Evolutionary conservation across 2,113 vertebrate species (phyloP).

Genomic region (Ivindomyrus marchei): DNA sequence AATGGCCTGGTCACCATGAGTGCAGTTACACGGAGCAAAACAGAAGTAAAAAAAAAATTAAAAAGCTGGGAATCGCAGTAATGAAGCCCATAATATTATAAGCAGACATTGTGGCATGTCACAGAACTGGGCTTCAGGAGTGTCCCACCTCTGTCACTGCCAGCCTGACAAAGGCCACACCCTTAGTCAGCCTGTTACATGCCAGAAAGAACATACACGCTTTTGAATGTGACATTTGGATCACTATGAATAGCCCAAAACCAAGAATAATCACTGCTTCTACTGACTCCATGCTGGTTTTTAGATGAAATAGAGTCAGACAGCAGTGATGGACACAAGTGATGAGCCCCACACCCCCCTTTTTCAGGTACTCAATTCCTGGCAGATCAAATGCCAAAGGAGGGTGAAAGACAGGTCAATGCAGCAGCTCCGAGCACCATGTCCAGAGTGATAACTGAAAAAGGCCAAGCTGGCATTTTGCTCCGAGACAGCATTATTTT

Average conservation of each 20-base stretch:
- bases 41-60: not conserved
- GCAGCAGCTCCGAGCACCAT: not conserved
- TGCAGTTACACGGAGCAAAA: not conserved
- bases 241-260: not conserved
- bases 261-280: conserved; percentile 13
- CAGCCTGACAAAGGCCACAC: not conserved
- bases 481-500: conserved; percentile 36
- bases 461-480: conserved; percentile 33
- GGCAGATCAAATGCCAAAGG: not conserved
- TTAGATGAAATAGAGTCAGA: not conserved
- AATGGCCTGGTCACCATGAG: not conserved
- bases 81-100: not conserved
- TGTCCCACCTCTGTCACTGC: not conserved
- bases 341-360: not conserved
- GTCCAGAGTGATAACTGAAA: not conserved
- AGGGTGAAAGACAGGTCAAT: not conserved
- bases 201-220: not conserved
- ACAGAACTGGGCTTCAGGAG: not conserved
- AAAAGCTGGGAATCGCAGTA: not conserved
- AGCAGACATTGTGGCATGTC: not conserved
- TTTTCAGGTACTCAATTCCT: not conserved
- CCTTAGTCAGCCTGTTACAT: not conserved
- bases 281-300: conserved; percentile 50
- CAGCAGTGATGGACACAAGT: not conserved
- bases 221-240: not conserved